phyloP scores from a whole-genome alignment of 2,113 vertebrate species.

The Montifringilla adamsi region DNA sequence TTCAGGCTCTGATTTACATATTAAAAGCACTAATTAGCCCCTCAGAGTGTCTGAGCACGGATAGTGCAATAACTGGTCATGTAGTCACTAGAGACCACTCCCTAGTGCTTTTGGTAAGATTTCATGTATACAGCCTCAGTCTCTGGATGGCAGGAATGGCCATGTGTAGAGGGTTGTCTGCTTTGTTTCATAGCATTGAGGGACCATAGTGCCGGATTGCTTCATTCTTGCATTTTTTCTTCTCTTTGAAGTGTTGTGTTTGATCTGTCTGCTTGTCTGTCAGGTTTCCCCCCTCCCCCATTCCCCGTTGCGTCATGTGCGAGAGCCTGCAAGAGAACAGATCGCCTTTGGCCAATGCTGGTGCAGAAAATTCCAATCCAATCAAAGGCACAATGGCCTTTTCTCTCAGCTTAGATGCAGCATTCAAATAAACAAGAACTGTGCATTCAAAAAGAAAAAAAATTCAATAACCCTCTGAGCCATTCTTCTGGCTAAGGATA shows the following conservation, averaged over 20 bases:
- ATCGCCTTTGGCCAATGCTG: not conserved
- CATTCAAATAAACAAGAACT: constrained; percentile 47
- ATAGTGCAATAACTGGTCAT: constrained; percentile 85
- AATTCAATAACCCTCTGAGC: constrained; percentile 30
- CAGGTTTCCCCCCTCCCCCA: constrained; percentile 37
- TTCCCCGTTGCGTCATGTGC: not conserved
- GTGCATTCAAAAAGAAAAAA: not conserved
- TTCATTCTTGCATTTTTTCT: constrained; percentile 70
- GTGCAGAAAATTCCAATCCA: not conserved
- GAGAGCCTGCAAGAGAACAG: not conserved
- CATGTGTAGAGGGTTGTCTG: constrained; percentile 72
- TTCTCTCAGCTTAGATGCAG: constrained; percentile 22
- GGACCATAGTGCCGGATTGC: constrained; percentile 56
- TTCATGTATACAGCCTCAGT: constrained; percentile 63
- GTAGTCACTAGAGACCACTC: constrained; percentile 75
- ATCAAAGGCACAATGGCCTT: not conserved
- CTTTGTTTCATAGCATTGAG: constrained; percentile 72
- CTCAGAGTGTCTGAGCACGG: constrained; percentile 88
- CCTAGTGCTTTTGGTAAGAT: constrained; percentile 70
- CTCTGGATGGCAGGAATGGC: constrained; percentile 74
- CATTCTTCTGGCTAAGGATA: constrained; percentile 34
- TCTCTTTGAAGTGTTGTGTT: constrained; percentile 83
- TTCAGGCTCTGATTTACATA: constrained; percentile 96
- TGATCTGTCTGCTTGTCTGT: constrained; percentile 82
- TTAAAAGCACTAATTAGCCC: constrained; percentile 99